Evolutionary conservation across 2,113 vertebrate genomes (phyloP).

Genomic region (Siphamia tubifer): DNA sequence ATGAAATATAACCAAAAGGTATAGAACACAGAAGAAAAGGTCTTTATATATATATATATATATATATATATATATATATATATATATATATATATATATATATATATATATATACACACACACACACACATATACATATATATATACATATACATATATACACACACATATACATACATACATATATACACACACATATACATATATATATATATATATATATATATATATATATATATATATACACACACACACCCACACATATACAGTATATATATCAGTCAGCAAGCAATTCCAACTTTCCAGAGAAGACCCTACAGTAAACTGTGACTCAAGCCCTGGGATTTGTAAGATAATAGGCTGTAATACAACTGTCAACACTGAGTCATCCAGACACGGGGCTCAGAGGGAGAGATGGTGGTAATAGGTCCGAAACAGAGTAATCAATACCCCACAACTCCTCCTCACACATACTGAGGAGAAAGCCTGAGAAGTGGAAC

Average conservation of each 20-base stretch:
- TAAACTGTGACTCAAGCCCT: conserved; percentile 21
- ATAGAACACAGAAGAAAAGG: background rate
- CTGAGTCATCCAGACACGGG: conserved; percentile 56
- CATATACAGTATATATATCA: too few relatives aligned
- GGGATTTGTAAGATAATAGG: conserved; percentile 63
- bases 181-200: too few relatives aligned
- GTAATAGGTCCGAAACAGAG: conserved; percentile 51
- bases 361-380: conserved; percentile 68
- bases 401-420: conserved; percentile 34
- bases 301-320: conserved; percentile 24
- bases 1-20: background rate
- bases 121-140: too few relatives aligned
- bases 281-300: conserved; percentile 38
- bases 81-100: too few relatives aligned
- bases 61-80: too few relatives aligned
- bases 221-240: too few relatives aligned
- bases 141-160: too few relatives aligned
- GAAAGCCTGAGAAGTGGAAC: conserved; percentile 30
- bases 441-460: conserved; percentile 61
- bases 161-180: too few relatives aligned
- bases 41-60: too few relatives aligned
- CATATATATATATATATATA: too few relatives aligned
- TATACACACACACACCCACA: too few relatives aligned
- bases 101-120: too few relatives aligned
- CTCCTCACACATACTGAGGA: conserved; percentile 27